Conservation (phyloP, 2,888 invertebrate species). For the Anthoptus insignis region DNA sequence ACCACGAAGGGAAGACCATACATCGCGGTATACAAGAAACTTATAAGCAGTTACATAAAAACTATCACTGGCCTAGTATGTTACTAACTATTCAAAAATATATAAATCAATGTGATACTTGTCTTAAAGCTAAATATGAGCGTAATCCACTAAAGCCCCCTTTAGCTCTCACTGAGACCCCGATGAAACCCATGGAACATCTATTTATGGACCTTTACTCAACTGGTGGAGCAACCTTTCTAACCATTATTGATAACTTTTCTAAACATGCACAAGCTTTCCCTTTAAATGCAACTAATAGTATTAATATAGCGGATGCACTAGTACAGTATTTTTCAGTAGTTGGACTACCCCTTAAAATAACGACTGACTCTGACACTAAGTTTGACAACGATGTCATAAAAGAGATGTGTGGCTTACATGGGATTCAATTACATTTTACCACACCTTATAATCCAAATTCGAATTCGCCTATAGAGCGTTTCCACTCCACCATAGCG, state of each 20-base stretch:
- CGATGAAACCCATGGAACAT: slow-evolving; percentile 41
- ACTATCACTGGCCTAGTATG: slow-evolving; percentile 41
- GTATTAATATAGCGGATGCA: slow-evolving; percentile 49
- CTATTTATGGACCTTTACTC: slow-evolving; percentile 37
- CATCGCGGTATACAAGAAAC: slow-evolving; percentile 41
- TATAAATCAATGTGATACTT: slow-evolving; percentile 41
- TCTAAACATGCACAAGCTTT: slow-evolving; percentile 52
- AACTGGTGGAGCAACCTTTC: slow-evolving; percentile 33
- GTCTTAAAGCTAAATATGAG: slow-evolving; percentile 38
- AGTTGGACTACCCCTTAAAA: slow-evolving; percentile 48
- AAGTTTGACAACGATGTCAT: slow-evolving; percentile 54
- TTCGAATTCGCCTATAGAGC: slow-evolving; percentile 43
- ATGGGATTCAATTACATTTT: slow-evolving; percentile 41
- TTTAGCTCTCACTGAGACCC: slow-evolving; percentile 38
- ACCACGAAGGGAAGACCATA: slow-evolving; percentile 41
- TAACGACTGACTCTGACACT: slow-evolving; percentile 51
- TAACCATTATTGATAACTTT: slow-evolving; percentile 53
- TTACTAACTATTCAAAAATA: slow-evolving; percentile 35
- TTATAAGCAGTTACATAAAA: slow-evolving; percentile 38
- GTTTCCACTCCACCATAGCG: slow-evolving; percentile 41
- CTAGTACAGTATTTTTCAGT: slow-evolving; percentile 45
- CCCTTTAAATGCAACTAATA: slow-evolving; percentile 43
- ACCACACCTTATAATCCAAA: slow-evolving; percentile 42
- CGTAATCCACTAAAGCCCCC: slow-evolving; percentile 32
- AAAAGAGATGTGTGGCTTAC: slow-evolving; percentile 43